These are phyloP conservation scores for Papilio polytes DNA, from an alignment of 1,140 invertebrate genomes.

Conservation along the genomic window DNA sequence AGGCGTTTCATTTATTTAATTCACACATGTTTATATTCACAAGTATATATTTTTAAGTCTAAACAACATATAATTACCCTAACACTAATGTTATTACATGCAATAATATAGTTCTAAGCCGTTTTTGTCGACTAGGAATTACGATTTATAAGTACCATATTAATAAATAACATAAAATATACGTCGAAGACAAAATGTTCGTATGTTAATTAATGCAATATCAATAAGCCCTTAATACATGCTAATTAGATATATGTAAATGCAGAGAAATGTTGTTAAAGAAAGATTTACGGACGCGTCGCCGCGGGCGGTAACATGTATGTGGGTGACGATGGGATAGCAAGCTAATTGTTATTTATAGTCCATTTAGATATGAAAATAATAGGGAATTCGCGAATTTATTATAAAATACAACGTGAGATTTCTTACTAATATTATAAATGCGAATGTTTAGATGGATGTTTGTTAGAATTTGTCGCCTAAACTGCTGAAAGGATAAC, in stretches of 20 bases:
- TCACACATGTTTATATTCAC: too few species aligned
- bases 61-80: too few species aligned
- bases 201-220: slow-evolving; percentile 20
- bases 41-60: too few species aligned
- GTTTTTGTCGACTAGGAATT: neutral
- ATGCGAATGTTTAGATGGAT: too few species aligned
- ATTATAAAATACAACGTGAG: neutral
- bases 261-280: slow-evolving; percentile 24
- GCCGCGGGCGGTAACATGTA: slow-evolving; percentile 18
- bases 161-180: slow-evolving; percentile 17
- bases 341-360: slow-evolving; percentile 12
- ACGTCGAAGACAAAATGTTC: slow-evolving; percentile 3
- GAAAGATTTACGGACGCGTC: slow-evolving; percentile 19
- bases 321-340: slow-evolving; percentile 11
- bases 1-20: too few species aligned
- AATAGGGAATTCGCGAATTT: neutral
- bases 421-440: too few species aligned
- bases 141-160: neutral
- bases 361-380: neutral
- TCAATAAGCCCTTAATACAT: slow-evolving; percentile 7
- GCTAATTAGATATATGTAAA: slow-evolving; percentile 27
- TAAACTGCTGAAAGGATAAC: too few species aligned
- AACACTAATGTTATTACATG: too few species aligned
- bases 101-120: too few species aligned
- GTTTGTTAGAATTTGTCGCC: too few species aligned